phyloP scores from a whole-genome alignment of 2,113 vertebrate genomes.

The Syrrhaptes paradoxus region DNA sequence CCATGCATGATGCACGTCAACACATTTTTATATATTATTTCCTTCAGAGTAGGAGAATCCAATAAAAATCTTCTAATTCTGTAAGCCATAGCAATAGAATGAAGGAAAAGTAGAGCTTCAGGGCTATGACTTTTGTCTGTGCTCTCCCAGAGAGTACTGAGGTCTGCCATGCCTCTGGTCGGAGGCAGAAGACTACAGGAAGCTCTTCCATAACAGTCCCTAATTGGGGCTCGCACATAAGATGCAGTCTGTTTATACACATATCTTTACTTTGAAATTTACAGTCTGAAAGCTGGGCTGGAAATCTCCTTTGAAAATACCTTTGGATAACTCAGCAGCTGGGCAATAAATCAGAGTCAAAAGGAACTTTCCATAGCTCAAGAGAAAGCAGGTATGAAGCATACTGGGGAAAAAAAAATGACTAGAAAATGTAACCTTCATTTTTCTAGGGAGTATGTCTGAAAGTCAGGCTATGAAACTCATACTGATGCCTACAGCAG shows the following conservation, averaged over 20 bases:
- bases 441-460: background rate
- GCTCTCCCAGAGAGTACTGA: background rate
- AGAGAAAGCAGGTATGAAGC: background rate
- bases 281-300: background rate
- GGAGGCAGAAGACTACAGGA: background rate
- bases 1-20: accelerated
- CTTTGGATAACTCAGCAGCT: background rate
- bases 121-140: background rate
- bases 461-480: background rate
- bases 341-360: background rate
- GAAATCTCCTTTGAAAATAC: background rate
- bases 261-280: background rate
- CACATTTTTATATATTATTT: accelerated
- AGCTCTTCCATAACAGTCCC: background rate
- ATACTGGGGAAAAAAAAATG: background rate
- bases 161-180: background rate
- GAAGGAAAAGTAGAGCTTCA: background rate
- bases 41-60: background rate
- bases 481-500: background rate
- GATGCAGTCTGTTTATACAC: background rate
- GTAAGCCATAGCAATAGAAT: accelerated
- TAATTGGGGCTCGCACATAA: background rate
- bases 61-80: background rate
- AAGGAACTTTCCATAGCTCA: background rate
- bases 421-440: background rate